phyloP scores from a whole-genome alignment of 2,113 vertebrate genomes.

The Taurulus bubalis region DNA sequence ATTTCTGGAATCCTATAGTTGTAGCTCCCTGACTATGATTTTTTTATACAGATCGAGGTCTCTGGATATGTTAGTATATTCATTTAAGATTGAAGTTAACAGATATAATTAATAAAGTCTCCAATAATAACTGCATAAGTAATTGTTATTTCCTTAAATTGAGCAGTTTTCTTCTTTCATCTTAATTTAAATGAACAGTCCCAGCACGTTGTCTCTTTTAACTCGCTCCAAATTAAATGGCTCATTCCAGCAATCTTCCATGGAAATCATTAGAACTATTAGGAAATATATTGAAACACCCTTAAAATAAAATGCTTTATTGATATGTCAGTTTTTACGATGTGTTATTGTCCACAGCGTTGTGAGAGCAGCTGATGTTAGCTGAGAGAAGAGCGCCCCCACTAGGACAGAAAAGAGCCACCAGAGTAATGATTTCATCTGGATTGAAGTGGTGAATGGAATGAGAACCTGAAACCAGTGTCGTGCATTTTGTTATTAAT shows the following conservation, averaged over 20 bases:
- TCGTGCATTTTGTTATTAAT: too few species aligned
- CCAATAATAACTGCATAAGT: background rate
- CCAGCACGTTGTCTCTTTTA: background rate
- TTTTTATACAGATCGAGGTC: too few species aligned
- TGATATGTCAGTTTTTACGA: background rate
- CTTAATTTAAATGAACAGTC: too few species aligned
- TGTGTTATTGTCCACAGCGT: too few species aligned
- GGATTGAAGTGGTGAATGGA: background rate
- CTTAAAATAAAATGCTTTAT: background rate
- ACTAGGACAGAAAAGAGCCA: background rate
- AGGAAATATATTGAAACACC: background rate
- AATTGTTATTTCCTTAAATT: background rate
- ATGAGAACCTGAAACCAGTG: background rate
- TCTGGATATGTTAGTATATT: background rate
- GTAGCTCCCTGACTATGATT: background rate
- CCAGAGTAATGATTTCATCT: background rate
- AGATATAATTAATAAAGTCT: background rate
- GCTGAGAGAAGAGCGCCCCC: slow-evolving; percentile 33
- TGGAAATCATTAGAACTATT: background rate
- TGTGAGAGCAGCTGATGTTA: background rate
- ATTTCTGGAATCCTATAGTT: background rate
- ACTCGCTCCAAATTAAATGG: background rate
- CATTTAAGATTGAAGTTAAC: background rate
- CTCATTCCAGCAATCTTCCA: background rate
- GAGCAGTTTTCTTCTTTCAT: background rate